These are phyloP conservation scores for Heteromyza rotundicornis DNA, from an alignment of 2,888 invertebrate species.

Conservation along the genomic window DNA sequence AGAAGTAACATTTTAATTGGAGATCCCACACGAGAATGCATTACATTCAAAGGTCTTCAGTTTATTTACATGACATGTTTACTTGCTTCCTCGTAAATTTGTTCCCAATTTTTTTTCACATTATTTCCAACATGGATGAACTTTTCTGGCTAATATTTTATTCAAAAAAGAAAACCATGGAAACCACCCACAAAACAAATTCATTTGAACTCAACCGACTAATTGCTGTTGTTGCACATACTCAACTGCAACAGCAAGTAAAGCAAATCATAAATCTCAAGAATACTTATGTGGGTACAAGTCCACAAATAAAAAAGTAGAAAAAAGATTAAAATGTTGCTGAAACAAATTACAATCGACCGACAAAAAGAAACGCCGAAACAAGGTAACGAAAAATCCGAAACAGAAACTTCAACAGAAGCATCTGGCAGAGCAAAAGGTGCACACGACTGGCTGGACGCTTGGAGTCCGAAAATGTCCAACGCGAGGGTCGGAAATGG, in stretches of 20 bases:
- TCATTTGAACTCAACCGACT: not conserved
- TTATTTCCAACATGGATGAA: too few species aligned
- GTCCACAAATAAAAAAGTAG: not conserved
- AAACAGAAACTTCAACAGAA: slow-evolving; percentile 4
- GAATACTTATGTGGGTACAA: too few species aligned
- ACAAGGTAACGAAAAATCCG: not conserved
- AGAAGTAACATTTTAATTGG: too few species aligned
- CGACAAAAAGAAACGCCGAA: not conserved
- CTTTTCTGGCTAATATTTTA: too few species aligned
- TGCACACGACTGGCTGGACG: not conserved
- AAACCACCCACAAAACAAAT: not conserved
- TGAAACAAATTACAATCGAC: slow-evolving; percentile 9
- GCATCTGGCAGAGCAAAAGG: not conserved
- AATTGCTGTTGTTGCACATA: not conserved
- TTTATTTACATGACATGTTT: too few species aligned
- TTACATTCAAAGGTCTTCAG: not conserved
- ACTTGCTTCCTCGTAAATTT: too few species aligned
- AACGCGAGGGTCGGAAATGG: slow-evolving; percentile 5
- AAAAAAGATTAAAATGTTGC: slow-evolving; percentile 14
- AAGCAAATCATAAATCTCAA: slow-evolving; percentile 10
- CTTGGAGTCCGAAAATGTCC: not conserved
- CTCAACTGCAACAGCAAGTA: slow-evolving; percentile 6
- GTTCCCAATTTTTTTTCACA: too few species aligned
- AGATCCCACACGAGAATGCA: too few species aligned
- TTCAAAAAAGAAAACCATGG: not conserved